Evolutionary conservation across 2,113 vertebrate genomes (phyloP), one percentile per base, ranked within the genome.

Genomic region (Rhinogobius similis): DNA sequence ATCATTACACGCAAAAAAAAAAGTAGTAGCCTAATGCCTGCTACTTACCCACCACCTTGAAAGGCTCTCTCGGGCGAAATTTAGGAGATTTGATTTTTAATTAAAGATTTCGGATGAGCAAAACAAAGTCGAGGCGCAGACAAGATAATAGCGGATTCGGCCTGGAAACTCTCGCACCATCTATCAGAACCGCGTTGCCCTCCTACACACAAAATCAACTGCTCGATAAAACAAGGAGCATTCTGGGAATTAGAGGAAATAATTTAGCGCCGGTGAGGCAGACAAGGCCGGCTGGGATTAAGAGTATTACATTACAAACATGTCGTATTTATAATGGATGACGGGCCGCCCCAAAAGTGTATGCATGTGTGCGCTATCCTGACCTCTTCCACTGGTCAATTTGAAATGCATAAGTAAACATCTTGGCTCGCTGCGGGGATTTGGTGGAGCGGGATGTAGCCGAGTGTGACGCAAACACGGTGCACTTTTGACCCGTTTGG

Each of bases 291-390:
- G 27, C 38, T 41, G 59, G 71, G 62, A 73, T 65, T 43, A 55
- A n/a, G 44, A 27, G 18, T 12, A 2, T 67, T 52, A 38, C 58
- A 67, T 36, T 24, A 20, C 50, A 26, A 3, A 23, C 43, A 10
- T 36, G 41, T 29, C 62, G 11, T 56, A 69, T 79, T 69, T 73
- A 72, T 79, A 72, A 79, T 76, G 66, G 36, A 82, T 63, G 26
- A 26, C 52, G 10, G 65, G 26, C 4, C 9, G 32, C 29, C 38
- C 13, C 27, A 41, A n/a, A 50, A 61, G 36, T 9, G 38, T 55
- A 29, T 13, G 38, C 59, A 50, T 12, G 14, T 39, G 10, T 13
- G 29, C 38, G 59, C 66, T 10, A 61, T 14, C 48, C 72, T 75
- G 65, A 77, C 69, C 74, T 73, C 61, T 29, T 29, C 29, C 11